Conservation (phyloP, 2,888 invertebrate species). For the Muscina levida region DNA sequence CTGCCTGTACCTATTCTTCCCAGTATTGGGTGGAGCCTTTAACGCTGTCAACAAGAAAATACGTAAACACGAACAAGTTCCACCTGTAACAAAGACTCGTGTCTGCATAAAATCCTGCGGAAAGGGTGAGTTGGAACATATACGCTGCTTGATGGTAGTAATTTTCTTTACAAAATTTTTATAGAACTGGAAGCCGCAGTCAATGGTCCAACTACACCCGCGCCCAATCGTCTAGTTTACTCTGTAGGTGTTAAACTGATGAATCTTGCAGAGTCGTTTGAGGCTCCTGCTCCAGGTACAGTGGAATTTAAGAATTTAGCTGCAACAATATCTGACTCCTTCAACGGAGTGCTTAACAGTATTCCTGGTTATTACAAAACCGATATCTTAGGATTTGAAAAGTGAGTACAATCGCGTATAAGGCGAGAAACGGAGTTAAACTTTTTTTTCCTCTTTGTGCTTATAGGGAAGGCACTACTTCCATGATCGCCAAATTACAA, state of each 20-base stretch:
- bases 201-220: conserved; percentile 82
- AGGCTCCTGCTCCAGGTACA: conserved; percentile 86
- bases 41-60: conserved; percentile 92
- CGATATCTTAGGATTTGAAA: conserved; percentile 85
- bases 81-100: conserved; percentile 86
- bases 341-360: conserved; percentile 83
- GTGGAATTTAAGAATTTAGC: conserved; percentile 87
- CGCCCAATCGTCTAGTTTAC: conserved; percentile 86
- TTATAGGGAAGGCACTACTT: conserved; percentile 82
- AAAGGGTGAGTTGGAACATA: conserved; percentile 81
- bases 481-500: conserved; percentile 87
- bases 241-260: conserved; percentile 87
- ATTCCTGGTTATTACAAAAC: conserved; percentile 88
- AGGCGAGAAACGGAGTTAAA: too few species aligned
- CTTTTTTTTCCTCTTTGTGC: neutral
- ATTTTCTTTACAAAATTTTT: neutral
- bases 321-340: conserved; percentile 84
- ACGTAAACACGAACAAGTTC: conserved; percentile 87
- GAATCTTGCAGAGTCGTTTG: conserved; percentile 88
- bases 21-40: conserved; percentile 90
- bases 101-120: conserved; percentile 92
- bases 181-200: conserved; percentile 74
- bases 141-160: too few species aligned
- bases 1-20: conserved; percentile 93
- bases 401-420: conserved; percentile 80